phyloP scores from a whole-genome alignment of 2,113 vertebrate genomes.

The Neoarius graeffei region DNA sequence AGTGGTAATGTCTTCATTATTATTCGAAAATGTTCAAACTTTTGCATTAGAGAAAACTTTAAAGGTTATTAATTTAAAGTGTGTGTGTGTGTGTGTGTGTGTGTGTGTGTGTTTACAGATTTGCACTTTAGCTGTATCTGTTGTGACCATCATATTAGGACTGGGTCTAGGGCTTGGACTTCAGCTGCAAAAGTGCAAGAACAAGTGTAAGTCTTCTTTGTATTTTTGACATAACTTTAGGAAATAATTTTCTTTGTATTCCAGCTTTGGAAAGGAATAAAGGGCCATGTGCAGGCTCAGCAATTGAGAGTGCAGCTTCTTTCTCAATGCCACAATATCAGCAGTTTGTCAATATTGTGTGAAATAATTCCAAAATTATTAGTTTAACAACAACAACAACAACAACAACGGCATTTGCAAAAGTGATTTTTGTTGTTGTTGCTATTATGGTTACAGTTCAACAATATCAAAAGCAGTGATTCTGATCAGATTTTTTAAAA shows the following conservation, averaged over 20 bases:
- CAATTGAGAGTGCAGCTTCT: background rate
- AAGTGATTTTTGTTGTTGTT: background rate
- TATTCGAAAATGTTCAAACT: background rate
- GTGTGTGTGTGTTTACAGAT: slow-evolving; percentile 56
- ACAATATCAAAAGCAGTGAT: background rate
- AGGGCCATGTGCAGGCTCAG: background rate
- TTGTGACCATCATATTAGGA: slow-evolving; percentile 66
- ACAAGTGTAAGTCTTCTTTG: slow-evolving; percentile 57
- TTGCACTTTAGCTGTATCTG: slow-evolving; percentile 48
- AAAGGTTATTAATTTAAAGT: background rate
- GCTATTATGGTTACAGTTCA: background rate
- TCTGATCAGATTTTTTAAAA: background rate
- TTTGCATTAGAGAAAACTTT: background rate
- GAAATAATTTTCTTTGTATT: background rate
- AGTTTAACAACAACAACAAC: background rate
- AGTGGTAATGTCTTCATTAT: background rate
- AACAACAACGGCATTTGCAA: background rate
- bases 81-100: slow-evolving; percentile 25
- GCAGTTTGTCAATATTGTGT: background rate
- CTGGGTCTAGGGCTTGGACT: slow-evolving; percentile 71
- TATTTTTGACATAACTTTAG: background rate
- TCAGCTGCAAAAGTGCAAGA: slow-evolving; percentile 61
- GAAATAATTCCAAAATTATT: background rate
- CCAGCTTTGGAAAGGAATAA: background rate
- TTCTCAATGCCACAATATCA: background rate